These are phyloP conservation scores for Hermetia illucens DNA, from an alignment of 1,140 invertebrate genomes.

Conservation along the genomic window DNA sequence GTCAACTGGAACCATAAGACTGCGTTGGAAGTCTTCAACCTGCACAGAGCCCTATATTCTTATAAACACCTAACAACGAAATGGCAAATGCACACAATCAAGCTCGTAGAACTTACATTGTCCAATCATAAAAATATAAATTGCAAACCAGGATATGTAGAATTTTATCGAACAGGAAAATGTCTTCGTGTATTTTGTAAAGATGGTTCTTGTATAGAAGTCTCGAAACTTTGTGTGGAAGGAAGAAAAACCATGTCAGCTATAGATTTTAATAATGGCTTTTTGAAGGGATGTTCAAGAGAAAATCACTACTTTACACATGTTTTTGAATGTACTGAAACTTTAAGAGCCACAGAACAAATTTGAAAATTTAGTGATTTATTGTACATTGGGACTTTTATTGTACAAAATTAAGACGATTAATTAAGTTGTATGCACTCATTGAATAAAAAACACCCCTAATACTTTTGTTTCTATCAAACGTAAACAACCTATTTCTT, in stretches of 20 bases:
- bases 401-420: no score
- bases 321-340: no score
- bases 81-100: constrained; percentile 40
- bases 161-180: constrained; percentile 36
- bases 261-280: constrained; percentile 53
- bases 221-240: constrained; percentile 39
- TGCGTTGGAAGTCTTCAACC: constrained; percentile 45
- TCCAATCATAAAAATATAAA: constrained; percentile 13
- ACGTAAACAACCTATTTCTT: no score
- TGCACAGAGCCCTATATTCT: constrained; percentile 48
- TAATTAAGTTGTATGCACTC: no score
- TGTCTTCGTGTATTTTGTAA: constrained; percentile 41
- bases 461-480: no score
- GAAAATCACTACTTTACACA: no score
- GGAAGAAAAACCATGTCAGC: constrained; percentile 45
- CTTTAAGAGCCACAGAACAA: no score
- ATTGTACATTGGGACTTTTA: no score
- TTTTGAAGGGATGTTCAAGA: no score
- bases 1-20: constrained; percentile 47
- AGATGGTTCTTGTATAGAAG: constrained; percentile 38
- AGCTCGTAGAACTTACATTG: constrained; percentile 40
- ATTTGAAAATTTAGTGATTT: no score
- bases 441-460: no score
- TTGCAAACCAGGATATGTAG: constrained; percentile 30
- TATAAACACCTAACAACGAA: constrained; percentile 44